A percentile compares a stretch with the other conserved stretches of the same genome.
These are phyloP conservation scores for Phaonia tiefii DNA, from an alignment of 2,888 invertebrate genomes.

Conservation along the genomic window DNA sequence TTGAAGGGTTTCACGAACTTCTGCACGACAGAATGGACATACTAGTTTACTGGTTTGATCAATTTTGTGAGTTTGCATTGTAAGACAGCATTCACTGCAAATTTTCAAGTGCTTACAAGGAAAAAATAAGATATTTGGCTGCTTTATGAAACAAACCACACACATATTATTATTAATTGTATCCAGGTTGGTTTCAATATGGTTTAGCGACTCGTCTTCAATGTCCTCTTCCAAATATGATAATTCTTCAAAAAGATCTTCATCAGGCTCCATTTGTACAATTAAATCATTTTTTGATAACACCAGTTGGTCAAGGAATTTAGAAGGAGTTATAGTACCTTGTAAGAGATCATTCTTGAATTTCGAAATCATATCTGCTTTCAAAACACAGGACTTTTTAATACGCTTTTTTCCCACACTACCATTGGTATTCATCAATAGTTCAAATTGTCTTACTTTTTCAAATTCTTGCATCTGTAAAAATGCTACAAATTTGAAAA, in stretches of 20 bases:
- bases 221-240: slow-evolving; percentile 26
- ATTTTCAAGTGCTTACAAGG: too few species aligned
- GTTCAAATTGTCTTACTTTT: slow-evolving; percentile 42
- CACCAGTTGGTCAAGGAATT: too few species aligned
- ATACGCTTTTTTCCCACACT: slow-evolving; percentile 49
- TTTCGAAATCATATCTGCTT: too few species aligned
- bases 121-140: too few species aligned
- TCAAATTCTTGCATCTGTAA: slow-evolving; percentile 50
- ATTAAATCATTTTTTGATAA: too few species aligned
- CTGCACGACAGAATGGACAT: slow-evolving; percentile 52
- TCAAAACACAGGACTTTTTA: too few species aligned
- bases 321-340: too few species aligned
- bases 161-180: slow-evolving; percentile 2
- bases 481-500: slow-evolving; percentile 49
- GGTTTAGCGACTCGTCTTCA: slow-evolving; percentile 46
- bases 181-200: slow-evolving; percentile 45
- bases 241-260: too few species aligned
- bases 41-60: too few species aligned
- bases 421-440: slow-evolving; percentile 49
- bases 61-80: slow-evolving; percentile 53
- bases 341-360: too few species aligned
- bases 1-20: slow-evolving; percentile 39
- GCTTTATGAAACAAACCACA: slow-evolving; percentile 50
- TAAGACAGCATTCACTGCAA: too few species aligned
- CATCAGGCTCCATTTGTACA: too few species aligned